Evolutionary conservation across 2,888 invertebrate genomes (phyloP).

Genomic region (Melipona beecheii): DNA sequence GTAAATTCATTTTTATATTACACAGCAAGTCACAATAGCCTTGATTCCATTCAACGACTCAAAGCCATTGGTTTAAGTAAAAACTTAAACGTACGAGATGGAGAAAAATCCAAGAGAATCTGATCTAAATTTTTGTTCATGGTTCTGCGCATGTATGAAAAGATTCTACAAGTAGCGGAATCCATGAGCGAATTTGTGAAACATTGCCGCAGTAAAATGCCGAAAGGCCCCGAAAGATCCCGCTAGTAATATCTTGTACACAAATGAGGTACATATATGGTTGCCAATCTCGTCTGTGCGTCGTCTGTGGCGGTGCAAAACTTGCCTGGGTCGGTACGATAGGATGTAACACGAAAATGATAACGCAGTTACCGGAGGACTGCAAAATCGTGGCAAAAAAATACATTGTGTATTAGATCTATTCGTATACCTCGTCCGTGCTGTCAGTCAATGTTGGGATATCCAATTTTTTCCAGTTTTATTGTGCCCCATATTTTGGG

Average conservation of each 20-base stretch:
- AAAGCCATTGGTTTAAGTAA: conserved; percentile 6
- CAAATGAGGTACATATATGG: no score
- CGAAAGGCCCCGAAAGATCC: conserved; percentile 1
- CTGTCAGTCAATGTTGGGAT: no score
- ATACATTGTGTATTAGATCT: no score
- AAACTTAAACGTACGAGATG: conserved; percentile 7
- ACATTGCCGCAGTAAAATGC: background rate
- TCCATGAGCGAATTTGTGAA: conserved; percentile 5
- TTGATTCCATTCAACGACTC: conserved; percentile 23
- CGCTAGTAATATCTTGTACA: background rate
- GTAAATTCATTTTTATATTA: background rate
- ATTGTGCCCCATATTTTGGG: no score
- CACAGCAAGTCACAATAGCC: background rate
- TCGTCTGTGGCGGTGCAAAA: no score
- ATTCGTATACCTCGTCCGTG: no score
- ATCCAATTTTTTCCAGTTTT: no score
- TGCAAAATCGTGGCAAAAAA: no score
- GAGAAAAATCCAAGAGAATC: conserved; percentile 33
- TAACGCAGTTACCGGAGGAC: no score
- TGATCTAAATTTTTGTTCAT: conserved; percentile 30
- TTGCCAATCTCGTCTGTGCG: no score
- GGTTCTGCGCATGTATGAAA: conserved; percentile 30
- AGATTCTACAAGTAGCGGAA: conserved; percentile 19
- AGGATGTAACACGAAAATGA: no score
- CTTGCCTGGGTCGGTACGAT: no score